A percentile compares a stretch with the other conserved stretches of the same genome.
phyloP scores from a whole-genome alignment of 2,113 vertebrate species.

The Triplophysa rosa region DNA sequence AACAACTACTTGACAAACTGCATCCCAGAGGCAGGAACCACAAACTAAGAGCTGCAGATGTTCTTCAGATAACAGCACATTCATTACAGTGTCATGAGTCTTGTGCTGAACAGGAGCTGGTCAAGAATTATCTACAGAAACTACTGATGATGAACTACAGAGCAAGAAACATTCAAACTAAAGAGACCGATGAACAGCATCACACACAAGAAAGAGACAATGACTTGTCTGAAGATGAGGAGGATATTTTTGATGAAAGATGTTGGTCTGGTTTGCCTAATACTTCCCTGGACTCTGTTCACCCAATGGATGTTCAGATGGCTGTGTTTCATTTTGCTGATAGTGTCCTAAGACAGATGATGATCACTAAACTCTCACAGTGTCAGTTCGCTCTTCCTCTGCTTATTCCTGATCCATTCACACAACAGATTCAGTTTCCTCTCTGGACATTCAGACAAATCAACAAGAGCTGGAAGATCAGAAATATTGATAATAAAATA shows the following conservation, averaged over 20 bases:
- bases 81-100: background rate
- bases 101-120: background rate
- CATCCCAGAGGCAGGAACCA: too few species aligned
- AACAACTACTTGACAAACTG: too few species aligned
- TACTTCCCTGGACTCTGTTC: constrained; percentile 46
- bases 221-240: background rate
- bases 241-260: background rate
- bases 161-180: background rate
- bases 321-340: constrained; percentile 75
- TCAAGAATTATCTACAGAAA: background rate
- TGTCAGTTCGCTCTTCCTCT: constrained; percentile 78
- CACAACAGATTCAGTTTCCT: constrained; percentile 65
- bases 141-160: constrained; percentile 23
- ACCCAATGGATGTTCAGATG: constrained; percentile 79
- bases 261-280: too few species aligned
- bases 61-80: background rate
- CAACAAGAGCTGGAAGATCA: constrained; percentile 69
- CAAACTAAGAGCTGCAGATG: background rate
- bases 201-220: background rate
- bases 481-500: background rate
- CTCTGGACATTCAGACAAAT: constrained; percentile 74
- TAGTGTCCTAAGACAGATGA: constrained; percentile 69
- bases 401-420: constrained; percentile 67
- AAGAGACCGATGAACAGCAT: background rate
- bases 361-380: constrained; percentile 73